Conservation (phyloP, 2,888 invertebrate species). For the Cryptops parisi region DNA sequence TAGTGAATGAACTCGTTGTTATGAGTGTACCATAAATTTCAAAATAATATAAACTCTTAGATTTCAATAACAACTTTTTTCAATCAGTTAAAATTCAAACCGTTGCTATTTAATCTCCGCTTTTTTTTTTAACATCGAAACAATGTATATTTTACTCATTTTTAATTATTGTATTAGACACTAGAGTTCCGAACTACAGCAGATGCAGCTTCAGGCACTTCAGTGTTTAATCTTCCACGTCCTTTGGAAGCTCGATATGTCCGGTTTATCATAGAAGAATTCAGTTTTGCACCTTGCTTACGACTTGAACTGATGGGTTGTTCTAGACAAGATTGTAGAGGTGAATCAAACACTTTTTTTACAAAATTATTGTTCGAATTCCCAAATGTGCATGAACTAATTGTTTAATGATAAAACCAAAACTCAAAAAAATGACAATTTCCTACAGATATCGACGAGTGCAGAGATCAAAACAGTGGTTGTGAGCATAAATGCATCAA, state of each 20-base stretch:
- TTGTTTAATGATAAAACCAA: no score
- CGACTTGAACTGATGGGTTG: constrained; percentile 88
- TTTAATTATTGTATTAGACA: constrained; percentile 16
- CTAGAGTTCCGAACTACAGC: constrained; percentile 63
- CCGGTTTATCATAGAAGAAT: constrained; percentile 70
- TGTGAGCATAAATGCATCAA: constrained; percentile 89
- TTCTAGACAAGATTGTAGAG: constrained; percentile 65
- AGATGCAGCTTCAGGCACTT: constrained; percentile 65
- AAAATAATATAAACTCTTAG: background rate
- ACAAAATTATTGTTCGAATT: background rate
- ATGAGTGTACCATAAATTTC: no score
- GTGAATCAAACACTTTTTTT: no score
- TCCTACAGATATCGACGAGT: constrained; percentile 63
- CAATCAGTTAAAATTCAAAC: background rate
- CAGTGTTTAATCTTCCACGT: constrained; percentile 73
- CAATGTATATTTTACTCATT: background rate
- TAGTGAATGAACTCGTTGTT: no score
- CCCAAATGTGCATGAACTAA: no score
- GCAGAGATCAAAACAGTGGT: constrained; percentile 68
- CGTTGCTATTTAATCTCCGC: no score
- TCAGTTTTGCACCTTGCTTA: constrained; percentile 72
- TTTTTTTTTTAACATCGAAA: no score
- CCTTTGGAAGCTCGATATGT: constrained; percentile 82
- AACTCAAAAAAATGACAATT: no score
- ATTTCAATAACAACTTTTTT: background rate